phyloP scores from a whole-genome alignment of 2,797 vertebrate genomes.

The Kryptolebias ocellatus region DNA sequence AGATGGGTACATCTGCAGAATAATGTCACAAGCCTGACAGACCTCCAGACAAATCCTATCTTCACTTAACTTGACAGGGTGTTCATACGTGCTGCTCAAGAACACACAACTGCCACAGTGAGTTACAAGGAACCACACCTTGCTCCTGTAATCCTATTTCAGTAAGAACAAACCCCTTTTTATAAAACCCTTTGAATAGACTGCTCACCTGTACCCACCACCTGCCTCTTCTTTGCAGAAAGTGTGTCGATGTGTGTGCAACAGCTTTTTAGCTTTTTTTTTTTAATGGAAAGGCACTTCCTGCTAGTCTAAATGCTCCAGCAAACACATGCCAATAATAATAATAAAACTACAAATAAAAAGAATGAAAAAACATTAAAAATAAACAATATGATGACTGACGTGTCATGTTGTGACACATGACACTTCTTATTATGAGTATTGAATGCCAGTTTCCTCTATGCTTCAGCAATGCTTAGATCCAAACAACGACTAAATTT shows the following conservation, averaged over 20 bases:
- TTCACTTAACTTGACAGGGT: slow-evolving; percentile 34
- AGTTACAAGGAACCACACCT: slow-evolving; percentile 74
- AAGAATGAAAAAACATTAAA: neutral
- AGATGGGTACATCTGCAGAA: neutral
- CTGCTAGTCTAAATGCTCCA: neutral
- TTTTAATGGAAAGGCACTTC: neutral
- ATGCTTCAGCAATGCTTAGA: neutral
- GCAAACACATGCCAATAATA: neutral
- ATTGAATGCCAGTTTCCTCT: slow-evolving; percentile 2
- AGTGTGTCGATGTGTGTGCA: neutral
- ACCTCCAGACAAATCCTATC: slow-evolving; percentile 31
- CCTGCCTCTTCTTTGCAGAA: slow-evolving; percentile 46
- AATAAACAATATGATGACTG: neutral
- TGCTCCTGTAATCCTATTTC: slow-evolving; percentile 67
- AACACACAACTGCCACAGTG: slow-evolving; percentile 36
- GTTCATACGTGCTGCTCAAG: slow-evolving; percentile 24
- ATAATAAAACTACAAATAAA: neutral
- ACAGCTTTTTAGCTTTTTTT: neutral
- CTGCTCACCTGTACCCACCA: slow-evolving; percentile 66
- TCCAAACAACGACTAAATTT: neutral
- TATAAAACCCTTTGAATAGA: slow-evolving; percentile 65
- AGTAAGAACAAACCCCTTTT: slow-evolving; percentile 67
- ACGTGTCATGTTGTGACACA: neutral
- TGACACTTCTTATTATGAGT: neutral
- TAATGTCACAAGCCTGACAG: slow-evolving; percentile 11